These are phyloP conservation scores for Latheticus oryzae DNA, from an alignment of 2,888 invertebrate species.

Conservation along the genomic window DNA sequence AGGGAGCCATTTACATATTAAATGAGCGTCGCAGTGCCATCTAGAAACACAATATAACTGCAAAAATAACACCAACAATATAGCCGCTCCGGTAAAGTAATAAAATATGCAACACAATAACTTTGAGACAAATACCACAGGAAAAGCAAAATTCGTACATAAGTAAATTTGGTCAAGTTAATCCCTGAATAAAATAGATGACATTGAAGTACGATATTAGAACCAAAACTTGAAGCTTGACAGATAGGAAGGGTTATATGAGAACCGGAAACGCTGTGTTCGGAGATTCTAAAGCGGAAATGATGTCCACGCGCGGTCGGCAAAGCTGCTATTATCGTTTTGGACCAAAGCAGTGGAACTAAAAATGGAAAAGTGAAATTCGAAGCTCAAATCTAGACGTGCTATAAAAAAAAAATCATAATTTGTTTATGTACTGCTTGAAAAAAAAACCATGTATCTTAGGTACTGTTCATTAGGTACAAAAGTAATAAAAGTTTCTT, in stretches of 20 bases:
- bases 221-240: slow-evolving; percentile 13
- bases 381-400: slow-evolving; percentile 14
- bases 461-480: too few species aligned
- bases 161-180: slow-evolving; percentile 7
- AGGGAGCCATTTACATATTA: slow-evolving; percentile 25
- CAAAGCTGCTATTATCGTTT: slow-evolving; percentile 29
- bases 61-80: slow-evolving; percentile 27
- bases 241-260: slow-evolving; percentile 33
- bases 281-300: slow-evolving; percentile 39
- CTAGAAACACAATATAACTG: slow-evolving; percentile 21
- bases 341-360: slow-evolving; percentile 11
- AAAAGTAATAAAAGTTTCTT: too few species aligned
- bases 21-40: slow-evolving; percentile 27
- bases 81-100: slow-evolving; percentile 20
- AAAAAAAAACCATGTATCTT: too few species aligned
- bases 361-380: slow-evolving; percentile 16
- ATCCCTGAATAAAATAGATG: slow-evolving; percentile 15
- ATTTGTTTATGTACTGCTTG: too few species aligned
- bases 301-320: slow-evolving; percentile 38
- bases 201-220: slow-evolving; percentile 1
- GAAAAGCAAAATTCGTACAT: background rate
- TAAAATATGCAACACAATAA: slow-evolving; percentile 30
- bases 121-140: slow-evolving; percentile 21
- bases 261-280: slow-evolving; percentile 35
- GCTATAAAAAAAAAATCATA: slow-evolving; percentile 11